These are phyloP conservation scores for Onchidella celtica DNA, from an alignment of 2,888 invertebrate species.

Conservation along the genomic window DNA sequence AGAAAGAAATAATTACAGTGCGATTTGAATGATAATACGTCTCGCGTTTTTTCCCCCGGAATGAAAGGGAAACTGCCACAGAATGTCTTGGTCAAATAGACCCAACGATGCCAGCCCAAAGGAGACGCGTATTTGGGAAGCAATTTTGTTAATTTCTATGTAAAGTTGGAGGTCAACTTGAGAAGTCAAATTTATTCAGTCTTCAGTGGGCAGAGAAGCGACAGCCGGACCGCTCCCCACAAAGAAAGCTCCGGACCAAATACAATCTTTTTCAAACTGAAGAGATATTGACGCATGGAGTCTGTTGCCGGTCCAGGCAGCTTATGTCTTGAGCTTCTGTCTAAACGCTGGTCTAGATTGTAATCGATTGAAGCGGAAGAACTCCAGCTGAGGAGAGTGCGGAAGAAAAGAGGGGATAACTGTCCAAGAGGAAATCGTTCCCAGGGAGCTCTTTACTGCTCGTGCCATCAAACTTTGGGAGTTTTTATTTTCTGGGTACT, in stretches of 20 bases:
- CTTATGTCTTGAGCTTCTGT: constrained; percentile 29
- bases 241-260: constrained; percentile 6
- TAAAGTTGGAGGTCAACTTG: background rate
- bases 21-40: background rate
- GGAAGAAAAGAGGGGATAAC: background rate
- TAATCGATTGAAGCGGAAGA: constrained; percentile 30
- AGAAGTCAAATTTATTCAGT: constrained; percentile 33
- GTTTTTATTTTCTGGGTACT: no score
- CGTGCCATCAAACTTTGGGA: background rate
- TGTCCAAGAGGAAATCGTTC: background rate
- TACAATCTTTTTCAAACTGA: constrained; percentile 10
- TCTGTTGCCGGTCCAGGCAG: constrained; percentile 40
- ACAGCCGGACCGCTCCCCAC: background rate
- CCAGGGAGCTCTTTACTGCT: background rate
- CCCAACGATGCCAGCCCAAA: background rate
- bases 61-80: background rate
- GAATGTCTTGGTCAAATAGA: constrained; percentile 12
- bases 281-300: constrained; percentile 30
- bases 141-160: constrained; percentile 48
- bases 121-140: constrained; percentile 16
- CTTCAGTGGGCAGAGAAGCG: background rate
- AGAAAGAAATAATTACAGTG: background rate
- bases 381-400: background rate
- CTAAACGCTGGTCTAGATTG: constrained; percentile 40
- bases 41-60: background rate